A percentile compares a stretch with the other conserved stretches of the same genome.
Evolutionary conservation across 2,888 invertebrate species (phyloP).

Genomic region (Acronicta leporina): DNA sequence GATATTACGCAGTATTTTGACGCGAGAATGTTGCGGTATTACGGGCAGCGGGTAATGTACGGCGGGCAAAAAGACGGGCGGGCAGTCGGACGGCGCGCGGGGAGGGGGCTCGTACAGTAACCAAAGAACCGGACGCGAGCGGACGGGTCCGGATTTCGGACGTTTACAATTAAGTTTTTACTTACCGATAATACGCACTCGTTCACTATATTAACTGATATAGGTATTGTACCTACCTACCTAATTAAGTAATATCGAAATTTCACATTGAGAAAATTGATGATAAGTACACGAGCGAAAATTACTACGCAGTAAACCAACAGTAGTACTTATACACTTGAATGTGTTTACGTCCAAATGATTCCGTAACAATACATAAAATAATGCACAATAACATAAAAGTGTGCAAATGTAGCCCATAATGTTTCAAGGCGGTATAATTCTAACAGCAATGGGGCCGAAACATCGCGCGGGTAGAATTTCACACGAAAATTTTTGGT

Average conservation of each 20-base stretch:
- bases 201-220: constrained; percentile 38
- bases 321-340: constrained; percentile 24
- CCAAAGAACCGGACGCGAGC: constrained; percentile 51
- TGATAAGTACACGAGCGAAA: constrained; percentile 1
- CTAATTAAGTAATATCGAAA: constrained; percentile 1
- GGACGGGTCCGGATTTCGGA: constrained; percentile 52
- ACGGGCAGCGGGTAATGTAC: constrained; percentile 41
- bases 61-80: constrained; percentile 24
- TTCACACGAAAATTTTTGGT: constrained; percentile 60
- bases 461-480: constrained; percentile 51
- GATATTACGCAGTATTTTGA: constrained; percentile 46
- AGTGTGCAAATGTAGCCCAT: constrained; percentile 41
- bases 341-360: constrained; percentile 44
- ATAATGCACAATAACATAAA: constrained; percentile 51
- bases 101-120: constrained; percentile 42
- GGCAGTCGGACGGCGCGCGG: constrained; percentile 31
- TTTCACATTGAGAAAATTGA: constrained; percentile 5
- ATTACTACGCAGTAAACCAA: constrained; percentile 19
- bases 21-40: constrained; percentile 55
- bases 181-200: constrained; percentile 38
- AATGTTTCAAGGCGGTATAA: constrained; percentile 53
- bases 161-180: constrained; percentile 30
- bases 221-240: too few species aligned
- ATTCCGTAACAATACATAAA: constrained; percentile 40
- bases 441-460: constrained; percentile 43